These are phyloP conservation scores for Rutpela maculata DNA, from an alignment of 2,888 invertebrate species.

Conservation along the genomic window DNA sequence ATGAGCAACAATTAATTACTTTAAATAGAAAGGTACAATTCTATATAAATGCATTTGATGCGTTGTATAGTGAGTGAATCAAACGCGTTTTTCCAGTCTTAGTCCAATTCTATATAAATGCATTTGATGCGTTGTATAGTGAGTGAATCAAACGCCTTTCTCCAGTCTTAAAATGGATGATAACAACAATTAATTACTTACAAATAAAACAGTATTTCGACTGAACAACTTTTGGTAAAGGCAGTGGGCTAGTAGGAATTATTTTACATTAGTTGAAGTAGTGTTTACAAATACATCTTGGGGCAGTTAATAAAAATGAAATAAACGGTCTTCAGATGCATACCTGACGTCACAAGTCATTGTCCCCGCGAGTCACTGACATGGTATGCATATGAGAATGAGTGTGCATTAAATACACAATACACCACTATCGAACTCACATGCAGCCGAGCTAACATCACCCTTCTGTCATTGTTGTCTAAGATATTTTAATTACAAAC, in stretches of 20 bases:
- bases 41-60: conserved; percentile 63
- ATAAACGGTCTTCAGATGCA: conserved; percentile 49
- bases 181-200: conserved; percentile 17
- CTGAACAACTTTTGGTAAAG: conserved; percentile 58
- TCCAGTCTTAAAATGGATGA: conserved; percentile 49
- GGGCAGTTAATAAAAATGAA: conserved; percentile 48
- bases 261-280: conserved; percentile 36
- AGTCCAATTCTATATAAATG: conserved; percentile 55
- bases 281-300: conserved; percentile 29
- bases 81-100: conserved; percentile 53
- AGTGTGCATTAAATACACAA: conserved; percentile 30
- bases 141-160: conserved; percentile 45
- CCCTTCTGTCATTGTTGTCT: conserved; percentile 22
- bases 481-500: neutral
- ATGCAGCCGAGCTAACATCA: conserved; percentile 25
- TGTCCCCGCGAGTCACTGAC: conserved; percentile 60
- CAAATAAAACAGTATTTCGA: conserved; percentile 32
- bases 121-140: conserved; percentile 59
- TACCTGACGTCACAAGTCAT: conserved; percentile 59
- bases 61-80: conserved; percentile 45
- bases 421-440: conserved; percentile 11
- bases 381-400: conserved; percentile 36
- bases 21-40: conserved; percentile 43
- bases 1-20: conserved; percentile 41
- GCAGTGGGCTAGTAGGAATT: conserved; percentile 55